Evolutionary conservation across 2,113 vertebrate species (phyloP), one percentile per base, ranked within the genome.

Genomic region (Elanoides forficatus): DNA sequence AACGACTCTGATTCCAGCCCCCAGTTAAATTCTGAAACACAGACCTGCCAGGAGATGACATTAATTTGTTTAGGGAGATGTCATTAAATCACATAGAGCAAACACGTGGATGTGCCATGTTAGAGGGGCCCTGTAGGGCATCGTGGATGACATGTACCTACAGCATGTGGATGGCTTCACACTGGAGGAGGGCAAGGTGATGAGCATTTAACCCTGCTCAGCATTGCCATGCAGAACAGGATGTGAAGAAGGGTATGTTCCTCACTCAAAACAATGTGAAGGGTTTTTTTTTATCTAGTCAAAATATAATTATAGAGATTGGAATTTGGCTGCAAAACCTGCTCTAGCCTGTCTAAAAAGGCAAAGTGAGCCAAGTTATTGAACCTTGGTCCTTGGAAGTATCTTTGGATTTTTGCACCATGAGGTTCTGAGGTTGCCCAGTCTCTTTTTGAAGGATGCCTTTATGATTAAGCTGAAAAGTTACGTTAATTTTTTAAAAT

Each of bases 51-150:
- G 81, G 58, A 72, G 26, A 25, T 43, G 42, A 32, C 81, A 43
- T n/a, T 66, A 22, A 38, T 70, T 86, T 85, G 43, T 72, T 78
- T 26, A 15, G 15, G 81, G 52, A 32, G 32, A 38, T 80, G 53
- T 76, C 43, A 34, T 62, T 60, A 47, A 59, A 52, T 36, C 71
- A 26, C 23, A 36, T 6, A 20, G 32, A 84, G 26, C 36, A 88
- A 81, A 52, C 23, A 40, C 20, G 3, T 2, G 20, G 70, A 38
- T 5, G 1, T 3, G 8, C 8, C 0, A 0, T 70, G 85, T 62
- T 80, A 81, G 21, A 52, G 43, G 76, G 36, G 56, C 34, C 38
- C 72, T 1, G 7, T 3, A 78, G 92, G 81, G 62, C 56, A 56
- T 5, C 0, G 0, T 8, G 43, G 34, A 17, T 67, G 75, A 63